Conservation (phyloP, 2,888 invertebrate species). For the Stenotaenia linearis region DNA sequence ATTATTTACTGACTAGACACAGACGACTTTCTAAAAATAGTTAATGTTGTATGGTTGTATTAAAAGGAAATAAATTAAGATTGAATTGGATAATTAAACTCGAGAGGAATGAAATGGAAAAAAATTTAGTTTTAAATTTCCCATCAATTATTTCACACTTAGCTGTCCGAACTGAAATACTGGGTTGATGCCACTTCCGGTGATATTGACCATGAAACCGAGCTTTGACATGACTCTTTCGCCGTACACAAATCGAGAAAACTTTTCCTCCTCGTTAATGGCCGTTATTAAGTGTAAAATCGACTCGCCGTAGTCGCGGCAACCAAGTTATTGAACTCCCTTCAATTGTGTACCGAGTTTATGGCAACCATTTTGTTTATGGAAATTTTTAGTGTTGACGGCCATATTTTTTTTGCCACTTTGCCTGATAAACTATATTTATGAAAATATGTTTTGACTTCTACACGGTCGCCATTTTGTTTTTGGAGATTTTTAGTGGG, state of each 20-base stretch:
- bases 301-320: background rate
- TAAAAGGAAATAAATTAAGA: background rate
- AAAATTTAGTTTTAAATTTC: background rate
- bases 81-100: background rate
- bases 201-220: background rate
- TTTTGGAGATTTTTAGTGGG: too few relatives aligned
- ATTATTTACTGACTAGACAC: too few relatives aligned
- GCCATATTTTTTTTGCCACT: too few relatives aligned
- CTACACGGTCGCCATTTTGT: too few relatives aligned
- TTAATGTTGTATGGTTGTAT: background rate
- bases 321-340: background rate
- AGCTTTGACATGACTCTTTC: background rate
- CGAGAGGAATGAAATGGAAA: background rate
- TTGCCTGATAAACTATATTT: too few relatives aligned
- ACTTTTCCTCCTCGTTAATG: background rate
- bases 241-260: too few relatives aligned
- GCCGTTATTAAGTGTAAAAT: background rate
- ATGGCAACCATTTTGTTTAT: too few relatives aligned
- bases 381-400: too few relatives aligned
- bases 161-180: background rate
- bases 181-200: background rate
- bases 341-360: background rate
- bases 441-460: too few relatives aligned
- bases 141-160: background rate
- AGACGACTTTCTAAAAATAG: background rate